Conservation (phyloP, 2,888 invertebrate species). For the Bedellia somnulentella region DNA sequence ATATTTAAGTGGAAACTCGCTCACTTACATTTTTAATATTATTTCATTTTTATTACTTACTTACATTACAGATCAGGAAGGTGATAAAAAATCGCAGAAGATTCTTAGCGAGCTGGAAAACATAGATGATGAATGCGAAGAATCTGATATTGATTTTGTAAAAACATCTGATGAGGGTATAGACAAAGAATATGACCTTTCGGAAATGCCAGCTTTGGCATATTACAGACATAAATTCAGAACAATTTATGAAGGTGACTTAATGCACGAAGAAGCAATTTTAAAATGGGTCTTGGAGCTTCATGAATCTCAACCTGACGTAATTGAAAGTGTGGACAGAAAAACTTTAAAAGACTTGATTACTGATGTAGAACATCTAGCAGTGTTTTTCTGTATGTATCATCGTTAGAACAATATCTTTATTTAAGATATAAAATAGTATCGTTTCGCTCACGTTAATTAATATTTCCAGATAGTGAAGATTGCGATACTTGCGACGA, state of each 20-base stretch:
- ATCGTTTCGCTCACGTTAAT: not conserved
- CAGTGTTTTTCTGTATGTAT: conserved; percentile 86
- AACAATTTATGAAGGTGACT: conserved; percentile 84
- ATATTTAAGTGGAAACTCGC: too few species aligned
- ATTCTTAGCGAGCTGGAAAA: conserved; percentile 88
- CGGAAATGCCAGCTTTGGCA: conserved; percentile 78
- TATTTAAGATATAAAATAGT: not conserved
- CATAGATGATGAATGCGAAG: conserved; percentile 91
- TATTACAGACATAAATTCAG: conserved; percentile 88
- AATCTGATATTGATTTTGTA: conserved; percentile 87
- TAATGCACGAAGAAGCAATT: conserved; percentile 90
- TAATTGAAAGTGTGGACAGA: conserved; percentile 88
- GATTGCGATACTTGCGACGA: conserved; percentile 83
- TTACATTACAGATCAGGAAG: conserved; percentile 73
- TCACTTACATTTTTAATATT: too few species aligned
- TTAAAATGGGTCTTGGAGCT: conserved; percentile 87
- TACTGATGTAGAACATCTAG: conserved; percentile 87
- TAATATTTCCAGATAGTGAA: conserved; percentile 68
- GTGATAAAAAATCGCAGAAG: conserved; percentile 86
- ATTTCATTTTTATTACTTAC: too few species aligned
- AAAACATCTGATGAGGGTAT: conserved; percentile 89
- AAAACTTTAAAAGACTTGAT: conserved; percentile 88
- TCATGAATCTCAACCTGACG: conserved; percentile 81
- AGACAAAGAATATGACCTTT: conserved; percentile 84
- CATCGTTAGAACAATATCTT: conserved; percentile 4